A percentile compares a stretch with the other conserved stretches of the same genome.
Conservation (phyloP, 2,797 vertebrate genomes). For the Manis crassicaudata region DNA sequence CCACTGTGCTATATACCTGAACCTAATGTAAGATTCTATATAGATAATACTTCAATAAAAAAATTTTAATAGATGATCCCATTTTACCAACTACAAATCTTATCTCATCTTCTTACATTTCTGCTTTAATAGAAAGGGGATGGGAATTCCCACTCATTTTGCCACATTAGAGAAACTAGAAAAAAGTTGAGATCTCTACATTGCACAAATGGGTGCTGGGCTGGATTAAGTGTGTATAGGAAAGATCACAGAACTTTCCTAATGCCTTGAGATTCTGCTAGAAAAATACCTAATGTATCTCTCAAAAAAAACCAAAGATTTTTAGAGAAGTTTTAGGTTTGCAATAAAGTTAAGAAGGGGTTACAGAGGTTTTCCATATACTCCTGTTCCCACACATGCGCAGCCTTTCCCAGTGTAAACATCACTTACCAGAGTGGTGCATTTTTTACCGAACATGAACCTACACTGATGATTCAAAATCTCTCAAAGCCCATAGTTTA, state of each 20-base stretch:
- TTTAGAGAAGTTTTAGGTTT: not conserved
- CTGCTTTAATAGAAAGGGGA: not conserved
- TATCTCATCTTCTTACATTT: not conserved
- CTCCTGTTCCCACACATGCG: not conserved
- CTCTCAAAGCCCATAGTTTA: not conserved
- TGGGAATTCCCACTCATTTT: not conserved
- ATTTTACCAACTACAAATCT: not conserved
- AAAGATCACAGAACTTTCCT: not conserved
- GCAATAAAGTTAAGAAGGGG: not conserved
- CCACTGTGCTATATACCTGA: too few species aligned
- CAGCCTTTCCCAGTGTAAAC: not conserved
- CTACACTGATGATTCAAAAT: not conserved
- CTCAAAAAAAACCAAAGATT: not conserved
- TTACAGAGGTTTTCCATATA: not conserved
- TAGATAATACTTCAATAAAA: too few species aligned
- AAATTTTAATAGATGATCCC: not conserved
- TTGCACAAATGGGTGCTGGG: not conserved
- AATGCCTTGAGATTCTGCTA: not conserved
- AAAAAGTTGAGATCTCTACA: not conserved
- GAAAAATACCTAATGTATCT: not conserved
- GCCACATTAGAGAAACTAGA: not conserved
- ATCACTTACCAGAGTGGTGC: not conserved
- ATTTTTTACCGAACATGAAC: not conserved
- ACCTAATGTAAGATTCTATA: too few species aligned
- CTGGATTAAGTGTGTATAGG: not conserved